Base-by-base conservation (phyloP, 2,888 invertebrate species). In the Lumbricus terrestris region DNA sequence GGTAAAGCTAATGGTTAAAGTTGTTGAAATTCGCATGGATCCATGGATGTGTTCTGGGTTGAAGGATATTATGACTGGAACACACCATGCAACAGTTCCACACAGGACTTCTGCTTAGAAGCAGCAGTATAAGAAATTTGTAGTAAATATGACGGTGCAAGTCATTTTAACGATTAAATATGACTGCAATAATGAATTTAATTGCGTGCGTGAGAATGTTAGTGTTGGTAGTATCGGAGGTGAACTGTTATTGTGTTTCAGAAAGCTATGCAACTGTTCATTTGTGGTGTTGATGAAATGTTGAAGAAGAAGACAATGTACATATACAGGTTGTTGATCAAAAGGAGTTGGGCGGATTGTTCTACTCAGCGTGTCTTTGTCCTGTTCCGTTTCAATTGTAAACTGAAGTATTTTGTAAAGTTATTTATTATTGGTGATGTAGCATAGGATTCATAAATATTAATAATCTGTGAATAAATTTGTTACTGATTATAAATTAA, bases 381-480 rank as follows among this genome's bases (percentile, higher is more conserved):
- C 69, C 69, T n/a, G 69, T n/a, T 69, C 11, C n/a, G 69, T 69
- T 69, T 69, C 8, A n/a, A 69, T 69, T 69, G 69, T 69, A n/a
- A n/a, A n/a, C 69, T 69, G n/a, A 69, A 69, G n/a, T 69, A n/a
- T 69, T 69, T 69, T 69, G 69, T 69, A 69, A 69, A 69, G 69
- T 69, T 69, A 69, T 69, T 69, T 69, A 69, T 69, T 69, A 69
- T 69, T 69, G 69, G n/a, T 69, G 69, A 69, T 69, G 69, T 29
- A 69, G n/a, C 13, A 69, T 69, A 69, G 69, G 69, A 69, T n/a
- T 69, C 69, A 69, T 69, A 69, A 69, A 69, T n/a, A n/a, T n/a
- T n/a, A n/a, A n/a, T n/a, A 69, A n/a, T 69, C n/a, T 69, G 69
- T 69, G 69, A 69, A 69, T 69, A 69, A n/a, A n/a, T 69, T 69